These are phyloP conservation scores for Hyles lineata DNA, from an alignment of 2,888 invertebrate species.

Conservation along the genomic window DNA sequence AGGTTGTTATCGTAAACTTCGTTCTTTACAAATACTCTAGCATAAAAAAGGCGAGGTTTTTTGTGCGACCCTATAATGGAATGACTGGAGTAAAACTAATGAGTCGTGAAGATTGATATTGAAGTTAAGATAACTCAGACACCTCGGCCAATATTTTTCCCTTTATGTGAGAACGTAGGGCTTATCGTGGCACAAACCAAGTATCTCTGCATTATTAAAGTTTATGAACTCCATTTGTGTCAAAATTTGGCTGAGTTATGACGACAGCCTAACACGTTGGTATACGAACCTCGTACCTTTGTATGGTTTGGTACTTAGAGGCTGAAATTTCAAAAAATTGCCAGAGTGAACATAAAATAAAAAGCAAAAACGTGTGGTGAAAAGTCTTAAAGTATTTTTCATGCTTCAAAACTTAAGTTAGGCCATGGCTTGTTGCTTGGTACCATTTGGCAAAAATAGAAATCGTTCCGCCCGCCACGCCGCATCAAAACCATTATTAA, in stretches of 20 bases:
- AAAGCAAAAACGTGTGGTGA: too few relatives aligned
- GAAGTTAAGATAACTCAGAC: background rate
- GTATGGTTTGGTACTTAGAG: too few relatives aligned
- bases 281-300: too few relatives aligned
- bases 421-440: too few relatives aligned
- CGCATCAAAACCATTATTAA: too few relatives aligned
- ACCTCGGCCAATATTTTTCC: too few relatives aligned
- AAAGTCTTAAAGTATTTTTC: too few relatives aligned
- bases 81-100: background rate
- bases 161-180: background rate
- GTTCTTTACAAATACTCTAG: background rate
- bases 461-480: too few relatives aligned
- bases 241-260: background rate
- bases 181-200: background rate
- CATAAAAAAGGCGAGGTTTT: background rate
- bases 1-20: background rate
- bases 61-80: background rate
- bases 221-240: background rate
- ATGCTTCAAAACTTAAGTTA: too few relatives aligned
- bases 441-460: too few relatives aligned
- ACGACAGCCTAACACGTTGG: background rate
- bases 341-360: too few relatives aligned
- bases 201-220: slow-evolving; percentile 1
- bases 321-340: too few relatives aligned
- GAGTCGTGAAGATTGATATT: background rate